A percentile compares a stretch with the other conserved stretches of the same genome.
These are phyloP conservation scores for Anomalospiza imberbis DNA, from an alignment of 2,797 vertebrate species.

Conservation along the genomic window DNA sequence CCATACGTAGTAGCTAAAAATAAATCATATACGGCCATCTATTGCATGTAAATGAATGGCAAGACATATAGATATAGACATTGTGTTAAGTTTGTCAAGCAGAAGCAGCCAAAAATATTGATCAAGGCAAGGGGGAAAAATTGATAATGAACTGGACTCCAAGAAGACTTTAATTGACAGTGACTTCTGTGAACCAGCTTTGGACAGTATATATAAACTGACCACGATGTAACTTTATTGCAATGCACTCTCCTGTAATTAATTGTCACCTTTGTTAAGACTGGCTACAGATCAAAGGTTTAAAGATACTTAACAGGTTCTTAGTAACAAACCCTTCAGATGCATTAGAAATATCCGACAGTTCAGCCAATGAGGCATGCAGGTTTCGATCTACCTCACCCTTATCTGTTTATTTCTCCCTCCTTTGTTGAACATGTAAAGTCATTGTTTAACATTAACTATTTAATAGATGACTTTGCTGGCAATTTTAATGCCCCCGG, in stretches of 20 bases:
- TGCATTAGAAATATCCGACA: conserved; percentile 68
- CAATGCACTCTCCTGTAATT: conserved; percentile 73
- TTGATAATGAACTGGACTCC: conserved; percentile 71
- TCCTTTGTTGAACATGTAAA: conserved; percentile 46
- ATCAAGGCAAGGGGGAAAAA: conserved; percentile 58
- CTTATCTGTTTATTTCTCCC: conserved; percentile 60
- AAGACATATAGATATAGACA: conserved; percentile 67
- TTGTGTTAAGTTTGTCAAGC: conserved; percentile 66
- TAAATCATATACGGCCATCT: conserved; percentile 64
- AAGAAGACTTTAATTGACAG: conserved; percentile 73
- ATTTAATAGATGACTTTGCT: neutral
- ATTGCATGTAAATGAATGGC: conserved; percentile 72
- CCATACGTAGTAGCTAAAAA: conserved; percentile 59
- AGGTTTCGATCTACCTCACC: conserved; percentile 59
- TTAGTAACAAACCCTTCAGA: conserved; percentile 65
- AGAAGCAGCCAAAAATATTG: conserved; percentile 73
- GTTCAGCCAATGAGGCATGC: conserved; percentile 58
- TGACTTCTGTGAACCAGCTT: conserved; percentile 66
- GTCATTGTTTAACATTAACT: conserved; percentile 34
- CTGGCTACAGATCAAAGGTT: conserved; percentile 74
- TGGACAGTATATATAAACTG: conserved; percentile 70
- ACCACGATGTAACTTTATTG: conserved; percentile 70
- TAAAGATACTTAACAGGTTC: conserved; percentile 69
- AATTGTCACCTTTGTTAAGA: conserved; percentile 77
- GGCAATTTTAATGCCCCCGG: neutral